Conservation (phyloP, 2,888 invertebrate genomes). For the Leucoptera coffeella region DNA sequence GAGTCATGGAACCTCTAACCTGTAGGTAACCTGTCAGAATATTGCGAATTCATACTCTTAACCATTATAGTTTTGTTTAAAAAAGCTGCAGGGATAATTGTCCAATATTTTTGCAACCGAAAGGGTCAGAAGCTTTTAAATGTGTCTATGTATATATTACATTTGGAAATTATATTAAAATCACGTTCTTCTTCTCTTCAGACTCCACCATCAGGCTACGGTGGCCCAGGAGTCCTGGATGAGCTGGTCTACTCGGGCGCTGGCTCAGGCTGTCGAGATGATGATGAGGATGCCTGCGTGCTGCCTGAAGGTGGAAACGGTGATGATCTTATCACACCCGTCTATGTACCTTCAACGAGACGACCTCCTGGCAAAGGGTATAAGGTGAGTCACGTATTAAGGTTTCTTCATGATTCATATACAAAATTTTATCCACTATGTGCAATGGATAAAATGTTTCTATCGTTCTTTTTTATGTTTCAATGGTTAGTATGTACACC, state of each 20-base stretch:
- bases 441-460: no score
- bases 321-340: constrained; percentile 89
- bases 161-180: background rate
- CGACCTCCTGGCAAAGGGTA: constrained; percentile 36
- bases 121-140: no score
- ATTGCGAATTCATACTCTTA: no score
- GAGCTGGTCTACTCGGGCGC: constrained; percentile 90
- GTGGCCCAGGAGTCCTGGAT: constrained; percentile 62
- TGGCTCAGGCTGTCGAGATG: constrained; percentile 84
- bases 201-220: constrained; percentile 80
- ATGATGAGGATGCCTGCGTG: constrained; percentile 90
- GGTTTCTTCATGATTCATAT: background rate
- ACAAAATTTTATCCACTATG: background rate
- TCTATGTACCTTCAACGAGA: constrained; percentile 79
- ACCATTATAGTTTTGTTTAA: no score
- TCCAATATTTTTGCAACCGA: no score
- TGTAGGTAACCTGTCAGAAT: no score
- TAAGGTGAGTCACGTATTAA: constrained; percentile 11
- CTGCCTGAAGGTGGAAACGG: constrained; percentile 78
- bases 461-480: no score
- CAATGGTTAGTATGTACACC: no score
- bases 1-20: no score
- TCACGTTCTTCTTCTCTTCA: constrained; percentile 17
- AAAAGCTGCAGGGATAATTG: no score
- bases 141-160: background rate